Evolutionary conservation across 2,888 invertebrate genomes (phyloP).

Genomic region (Dorcus hopei): DNA sequence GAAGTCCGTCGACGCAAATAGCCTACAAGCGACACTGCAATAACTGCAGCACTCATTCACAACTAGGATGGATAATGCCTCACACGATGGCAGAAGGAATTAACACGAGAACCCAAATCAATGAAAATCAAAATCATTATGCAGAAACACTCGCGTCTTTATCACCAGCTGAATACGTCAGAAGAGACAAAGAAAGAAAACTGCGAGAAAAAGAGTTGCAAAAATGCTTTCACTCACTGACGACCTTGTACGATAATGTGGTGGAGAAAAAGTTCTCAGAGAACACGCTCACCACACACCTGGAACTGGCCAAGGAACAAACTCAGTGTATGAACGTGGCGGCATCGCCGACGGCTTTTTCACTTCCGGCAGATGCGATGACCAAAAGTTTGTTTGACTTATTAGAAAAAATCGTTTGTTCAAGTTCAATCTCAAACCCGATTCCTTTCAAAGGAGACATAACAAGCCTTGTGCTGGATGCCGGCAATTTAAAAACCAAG

Average conservation of each 20-base stretch:
- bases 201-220: slow-evolving; percentile 34
- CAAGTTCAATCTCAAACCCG: slow-evolving; percentile 24
- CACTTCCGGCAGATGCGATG: slow-evolving; percentile 18
- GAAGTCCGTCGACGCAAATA: slow-evolving; percentile 17
- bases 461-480: slow-evolving; percentile 27
- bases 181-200: slow-evolving; percentile 38
- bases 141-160: slow-evolving; percentile 11
- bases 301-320: slow-evolving; percentile 22
- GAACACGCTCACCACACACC: slow-evolving; percentile 32
- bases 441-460: slow-evolving; percentile 30
- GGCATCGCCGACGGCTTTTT: slow-evolving; percentile 6
- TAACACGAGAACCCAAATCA: not conserved
- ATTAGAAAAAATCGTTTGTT: slow-evolving; percentile 27
- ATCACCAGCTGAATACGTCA: slow-evolving; percentile 32
- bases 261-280: slow-evolving; percentile 29
- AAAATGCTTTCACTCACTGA: slow-evolving; percentile 38
- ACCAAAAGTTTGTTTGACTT: slow-evolving; percentile 30
- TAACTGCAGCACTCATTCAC: slow-evolving; percentile 15
- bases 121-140: not conserved
- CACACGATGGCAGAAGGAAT: not conserved
- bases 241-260: slow-evolving; percentile 37
- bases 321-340: slow-evolving; percentile 20
- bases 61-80: slow-evolving; percentile 18
- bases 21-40: slow-evolving; percentile 16
- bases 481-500: slow-evolving; percentile 19